A percentile compares a stretch with the other conserved stretches of the same genome.
Evolutionary conservation across 2,113 vertebrate species (phyloP).

Genomic region (Passer montanus): DNA sequence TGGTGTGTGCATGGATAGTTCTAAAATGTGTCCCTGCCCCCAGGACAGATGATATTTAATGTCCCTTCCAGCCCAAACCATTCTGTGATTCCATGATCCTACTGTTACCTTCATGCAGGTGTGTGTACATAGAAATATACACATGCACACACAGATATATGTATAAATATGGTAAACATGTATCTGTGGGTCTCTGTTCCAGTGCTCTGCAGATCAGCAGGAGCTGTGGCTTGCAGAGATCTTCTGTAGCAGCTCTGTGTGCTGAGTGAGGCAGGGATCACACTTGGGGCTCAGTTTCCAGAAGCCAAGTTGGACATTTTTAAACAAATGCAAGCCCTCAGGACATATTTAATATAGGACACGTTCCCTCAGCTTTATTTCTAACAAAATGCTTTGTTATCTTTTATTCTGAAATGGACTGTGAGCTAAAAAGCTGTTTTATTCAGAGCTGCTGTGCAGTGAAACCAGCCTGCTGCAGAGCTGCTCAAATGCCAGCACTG

Average conservation of each 20-base stretch:
- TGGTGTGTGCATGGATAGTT: neutral
- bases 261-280: neutral
- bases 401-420: neutral
- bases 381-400: neutral
- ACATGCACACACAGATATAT: accelerated
- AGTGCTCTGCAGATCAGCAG: neutral
- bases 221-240: neutral
- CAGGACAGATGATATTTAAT: neutral
- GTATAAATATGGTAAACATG: neutral
- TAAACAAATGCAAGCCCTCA: neutral
- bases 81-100: neutral
- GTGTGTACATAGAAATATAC: neutral
- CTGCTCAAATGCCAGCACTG: neutral
- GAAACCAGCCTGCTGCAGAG: neutral
- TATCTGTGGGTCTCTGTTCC: neutral
- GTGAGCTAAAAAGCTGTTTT: neutral
- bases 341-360: neutral
- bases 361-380: neutral
- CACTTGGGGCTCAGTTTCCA: neutral
- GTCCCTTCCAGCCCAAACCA: neutral
- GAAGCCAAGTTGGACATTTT: neutral
- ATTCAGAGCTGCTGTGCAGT: neutral
- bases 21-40: neutral
- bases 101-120: neutral
- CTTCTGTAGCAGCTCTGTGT: neutral